A percentile compares a stretch with the other conserved stretches of the same genome.
Conservation (phyloP, 2,797 vertebrate genomes). For the Psittacula derbiana region DNA sequence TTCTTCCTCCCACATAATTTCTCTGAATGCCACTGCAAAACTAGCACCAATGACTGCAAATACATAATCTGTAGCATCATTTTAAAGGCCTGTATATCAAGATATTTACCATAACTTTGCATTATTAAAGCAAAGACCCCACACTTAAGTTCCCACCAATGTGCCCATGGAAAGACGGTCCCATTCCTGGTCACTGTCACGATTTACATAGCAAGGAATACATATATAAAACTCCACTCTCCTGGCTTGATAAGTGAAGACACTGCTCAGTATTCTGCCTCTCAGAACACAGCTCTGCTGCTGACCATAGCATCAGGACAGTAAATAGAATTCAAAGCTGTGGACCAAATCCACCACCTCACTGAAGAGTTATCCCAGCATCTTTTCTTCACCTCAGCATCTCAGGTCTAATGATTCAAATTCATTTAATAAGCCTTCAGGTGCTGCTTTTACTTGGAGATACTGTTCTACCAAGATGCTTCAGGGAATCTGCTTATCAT, state of each 20-base stretch:
- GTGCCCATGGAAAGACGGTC: fast-evolving
- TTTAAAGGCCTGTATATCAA: not conserved
- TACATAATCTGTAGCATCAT: not conserved
- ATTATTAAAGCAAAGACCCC: not conserved
- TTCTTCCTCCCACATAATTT: not conserved
- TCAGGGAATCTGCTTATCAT: not conserved
- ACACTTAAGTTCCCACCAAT: not conserved
- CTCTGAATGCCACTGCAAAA: not conserved
- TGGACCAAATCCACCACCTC: not conserved
- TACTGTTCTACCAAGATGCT: not conserved
- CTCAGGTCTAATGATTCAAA: not conserved
- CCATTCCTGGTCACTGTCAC: not conserved
- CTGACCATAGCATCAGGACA: not conserved
- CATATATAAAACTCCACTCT: not conserved
- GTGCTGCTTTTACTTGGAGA: not conserved
- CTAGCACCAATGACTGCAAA: not conserved
- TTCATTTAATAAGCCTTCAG: not conserved
- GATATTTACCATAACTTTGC: not conserved
- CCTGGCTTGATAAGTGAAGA: fast-evolving
- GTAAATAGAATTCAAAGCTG: not conserved
- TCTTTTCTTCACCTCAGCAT: not conserved
- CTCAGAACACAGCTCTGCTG: not conserved
- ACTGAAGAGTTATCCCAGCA: not conserved
- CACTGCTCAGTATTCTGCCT: not conserved
- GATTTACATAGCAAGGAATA: not conserved